Evolutionary conservation across 2,113 vertebrate species (phyloP), one percentile per base, ranked within the genome.

Genomic region (Oxyura jamaicensis): DNA sequence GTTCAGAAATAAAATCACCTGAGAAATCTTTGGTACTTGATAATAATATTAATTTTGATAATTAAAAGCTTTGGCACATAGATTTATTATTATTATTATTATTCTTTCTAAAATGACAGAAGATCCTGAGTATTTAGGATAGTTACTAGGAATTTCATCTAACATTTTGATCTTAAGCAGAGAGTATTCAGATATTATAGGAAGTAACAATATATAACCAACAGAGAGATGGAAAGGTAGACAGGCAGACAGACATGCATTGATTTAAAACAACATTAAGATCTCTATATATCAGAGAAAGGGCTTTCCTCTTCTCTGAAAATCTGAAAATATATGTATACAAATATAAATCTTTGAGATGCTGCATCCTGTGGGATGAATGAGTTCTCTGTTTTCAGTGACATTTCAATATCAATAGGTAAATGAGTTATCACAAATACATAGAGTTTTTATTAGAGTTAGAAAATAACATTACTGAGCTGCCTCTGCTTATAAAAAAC

Each of bases 31-130:
- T 52, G 9, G 25, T 20, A 59, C 6, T 16, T 33, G 14, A 46
- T 8, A 48, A 46, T 35, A 52, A 52, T 52, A 52, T 25, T 52
- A 52, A 52, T 52, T 25, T 13, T 52, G 23, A 52, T 52, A 52
- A 52, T 52, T 46, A 33, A 48, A 53, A 73, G 1, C 1, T 58
- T 69, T 86, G 12, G 0, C 3, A 5, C 6, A 29, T 48, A 0
- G 55, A 55, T 12, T 48, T 2, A 35, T 36, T 67, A 21, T 46
- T 48, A 48, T 11, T 22, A 22, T 48, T 48, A 10, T 48, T 21
- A 20, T 48, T 44, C 42, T 63, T 11, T 5, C 20, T 53, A 29
- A 65, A 71, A 75, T 53, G 35, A 5, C 4, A 42, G 19, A 59
- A 31, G 7, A 72, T 8, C 1, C 2, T 2, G 4, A 69, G 28